These are phyloP conservation scores for Pteromalus puparum DNA, from an alignment of 1,140 invertebrate species.

Conservation along the genomic window DNA sequence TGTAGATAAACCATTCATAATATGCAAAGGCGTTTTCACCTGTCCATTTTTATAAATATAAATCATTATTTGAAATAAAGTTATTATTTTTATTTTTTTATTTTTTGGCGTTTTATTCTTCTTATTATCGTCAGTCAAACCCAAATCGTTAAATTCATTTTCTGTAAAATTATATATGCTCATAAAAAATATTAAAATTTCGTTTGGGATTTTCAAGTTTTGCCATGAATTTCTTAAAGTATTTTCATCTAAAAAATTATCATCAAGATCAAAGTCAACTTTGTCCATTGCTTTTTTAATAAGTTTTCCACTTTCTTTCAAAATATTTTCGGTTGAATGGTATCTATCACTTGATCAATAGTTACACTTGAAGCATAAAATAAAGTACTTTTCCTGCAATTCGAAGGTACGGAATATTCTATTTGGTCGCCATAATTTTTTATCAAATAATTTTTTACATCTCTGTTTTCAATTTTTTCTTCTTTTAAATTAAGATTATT, in stretches of 20 bases:
- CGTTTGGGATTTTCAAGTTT: neutral
- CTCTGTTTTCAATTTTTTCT: neutral
- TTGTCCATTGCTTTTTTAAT: neutral
- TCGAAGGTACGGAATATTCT: constrained; percentile 11
- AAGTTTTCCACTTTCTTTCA: constrained; percentile 6
- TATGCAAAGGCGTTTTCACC: constrained; percentile 41
- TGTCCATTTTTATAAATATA: constrained; percentile 29
- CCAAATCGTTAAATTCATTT: neutral
- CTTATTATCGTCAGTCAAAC: neutral
- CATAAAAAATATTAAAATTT: constrained; percentile 8
- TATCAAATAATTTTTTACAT: too few relatives aligned
- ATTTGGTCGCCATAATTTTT: neutral
- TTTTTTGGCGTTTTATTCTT: neutral
- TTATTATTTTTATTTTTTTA: constrained; percentile 33
- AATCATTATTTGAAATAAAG: constrained; percentile 39
- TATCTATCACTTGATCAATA: neutral
- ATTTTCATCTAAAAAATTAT: constrained; percentile 12
- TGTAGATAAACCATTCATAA: constrained; percentile 31
- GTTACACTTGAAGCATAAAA: neutral
- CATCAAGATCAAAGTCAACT: constrained; percentile 4
- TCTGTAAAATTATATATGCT: neutral
- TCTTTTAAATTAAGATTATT: neutral
- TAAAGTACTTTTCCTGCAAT: neutral
- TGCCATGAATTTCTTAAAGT: neutral
- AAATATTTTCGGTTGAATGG: constrained; percentile 4